A percentile compares a stretch with the other conserved stretches of the same genome.
These are phyloP conservation scores for Molossus molossus DNA, from an alignment of 2,797 vertebrate species.

Conservation along the genomic window DNA sequence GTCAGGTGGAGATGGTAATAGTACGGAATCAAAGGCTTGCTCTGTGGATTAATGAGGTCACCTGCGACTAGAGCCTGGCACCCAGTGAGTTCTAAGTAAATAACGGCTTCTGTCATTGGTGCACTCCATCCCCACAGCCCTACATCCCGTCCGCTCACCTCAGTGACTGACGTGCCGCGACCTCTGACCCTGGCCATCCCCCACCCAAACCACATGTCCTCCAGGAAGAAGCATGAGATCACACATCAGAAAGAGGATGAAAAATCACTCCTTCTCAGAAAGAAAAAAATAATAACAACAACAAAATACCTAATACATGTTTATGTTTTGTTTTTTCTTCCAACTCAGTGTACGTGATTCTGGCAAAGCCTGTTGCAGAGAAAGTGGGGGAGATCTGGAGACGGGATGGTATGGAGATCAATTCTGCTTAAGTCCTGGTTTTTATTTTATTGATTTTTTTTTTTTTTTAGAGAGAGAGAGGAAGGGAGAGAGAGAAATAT, in stretches of 20 bases:
- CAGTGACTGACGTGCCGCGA: neutral
- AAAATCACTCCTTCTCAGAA: neutral
- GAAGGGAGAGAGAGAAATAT: no score
- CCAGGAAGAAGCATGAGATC: neutral
- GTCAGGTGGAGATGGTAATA: neutral
- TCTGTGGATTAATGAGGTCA: neutral
- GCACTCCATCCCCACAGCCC: neutral
- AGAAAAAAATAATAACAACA: neutral
- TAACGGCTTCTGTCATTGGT: neutral
- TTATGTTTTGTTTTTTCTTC: constrained; percentile 12
- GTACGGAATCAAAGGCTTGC: neutral
- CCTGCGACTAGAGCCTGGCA: neutral
- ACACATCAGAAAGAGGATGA: neutral
- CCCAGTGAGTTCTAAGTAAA: neutral
- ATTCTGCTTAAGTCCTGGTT: neutral
- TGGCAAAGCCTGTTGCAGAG: neutral
- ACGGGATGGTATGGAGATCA: neutral
- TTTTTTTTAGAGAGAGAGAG: no score
- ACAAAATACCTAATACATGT: neutral
- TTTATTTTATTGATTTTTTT: neutral
- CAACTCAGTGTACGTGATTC: neutral
- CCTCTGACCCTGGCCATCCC: neutral
- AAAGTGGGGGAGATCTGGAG: neutral
- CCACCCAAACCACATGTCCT: neutral
- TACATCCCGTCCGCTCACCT: neutral